Percentiles rank a stretch among this genome's conserved stretches.
These are phyloP conservation scores for Onthophagus sagittarius DNA, from an alignment of 2,888 invertebrate genomes.

Conservation along the genomic window DNA sequence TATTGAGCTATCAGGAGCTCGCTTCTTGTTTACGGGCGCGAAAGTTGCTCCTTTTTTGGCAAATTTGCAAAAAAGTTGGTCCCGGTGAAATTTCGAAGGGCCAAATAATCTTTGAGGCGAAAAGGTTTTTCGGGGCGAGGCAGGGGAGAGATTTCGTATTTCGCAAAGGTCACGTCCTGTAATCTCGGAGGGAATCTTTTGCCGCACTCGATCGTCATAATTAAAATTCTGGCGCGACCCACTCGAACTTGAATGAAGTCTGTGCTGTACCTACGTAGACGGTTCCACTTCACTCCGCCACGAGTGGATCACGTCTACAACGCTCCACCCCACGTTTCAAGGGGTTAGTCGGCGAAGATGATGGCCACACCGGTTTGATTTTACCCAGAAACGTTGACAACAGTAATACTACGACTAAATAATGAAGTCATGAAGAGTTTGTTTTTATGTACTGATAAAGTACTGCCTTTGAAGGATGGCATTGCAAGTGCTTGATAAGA, in stretches of 20 bases:
- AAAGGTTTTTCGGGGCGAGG: background rate
- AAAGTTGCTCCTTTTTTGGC: background rate
- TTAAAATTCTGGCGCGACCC: conserved; percentile 6
- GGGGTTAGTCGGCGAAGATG: background rate
- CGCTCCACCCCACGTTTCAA: background rate
- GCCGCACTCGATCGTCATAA: background rate
- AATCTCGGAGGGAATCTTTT: background rate
- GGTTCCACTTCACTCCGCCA: background rate
- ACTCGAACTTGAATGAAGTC: background rate
- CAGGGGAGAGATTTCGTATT: background rate
- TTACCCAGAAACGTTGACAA: background rate
- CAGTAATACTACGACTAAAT: background rate
- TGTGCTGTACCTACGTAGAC: conserved; percentile 1
- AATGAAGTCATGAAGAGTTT: background rate
- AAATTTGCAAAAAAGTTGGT: background rate
- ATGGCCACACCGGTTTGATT: background rate
- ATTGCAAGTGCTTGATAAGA: background rate
- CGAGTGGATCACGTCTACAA: background rate
- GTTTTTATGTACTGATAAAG: too few species aligned
- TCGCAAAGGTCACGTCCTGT: background rate
- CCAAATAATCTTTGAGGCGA: background rate
- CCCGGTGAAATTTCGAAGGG: background rate
- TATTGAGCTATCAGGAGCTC: background rate
- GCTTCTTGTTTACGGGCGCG: background rate
- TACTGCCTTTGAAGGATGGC: background rate